Base-by-base conservation (phyloP, 2,888 invertebrate genomes). In the Limenitis camilla region DNA sequence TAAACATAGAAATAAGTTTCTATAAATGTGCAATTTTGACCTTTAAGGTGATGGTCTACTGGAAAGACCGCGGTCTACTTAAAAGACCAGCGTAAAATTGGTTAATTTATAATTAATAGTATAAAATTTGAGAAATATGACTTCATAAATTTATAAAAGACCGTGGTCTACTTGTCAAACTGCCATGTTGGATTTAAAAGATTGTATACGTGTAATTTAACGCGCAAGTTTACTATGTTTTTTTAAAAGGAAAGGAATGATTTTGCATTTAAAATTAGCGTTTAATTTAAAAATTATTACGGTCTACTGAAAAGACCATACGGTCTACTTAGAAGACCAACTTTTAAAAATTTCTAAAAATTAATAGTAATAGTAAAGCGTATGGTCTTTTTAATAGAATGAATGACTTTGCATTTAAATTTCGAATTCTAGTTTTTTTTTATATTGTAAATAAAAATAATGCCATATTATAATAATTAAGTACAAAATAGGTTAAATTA, bases 391-490 rank as follows among this genome's bases (percentile, higher is more conserved):
- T 58, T 43, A 50, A 35, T 49, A 55, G 49, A 56, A 41, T 29
- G 11, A 35, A 28, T 45, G 45, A 45, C 45, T 28, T n/a, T 35
- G 29, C 36, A 45, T 36, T 45, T 45, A 29, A 36, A 32, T 43
- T 38, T 40, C 27, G 38, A 39, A 44, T 40, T 40, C 46, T 39
- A 45, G 6, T 45, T 11, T 11, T 41, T 42, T 35, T 33, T 49
- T 45, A 30, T 40, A 44, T 60, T 68, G 68, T 53, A 68, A 67
- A 71, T 64, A 64, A 49, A 49, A 53, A 53, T 60, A 65, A 71
- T 69, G 78, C 78, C 78, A 78, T 78, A 77, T 71, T 74, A 74
- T 68, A 67, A 43, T 61, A 64, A 67, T 61, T 66, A 69, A 75
- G 74, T 76, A 72, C 73, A 75, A 73, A 74, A 59, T 62, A 63